Percentiles rank a stretch among this genome's conserved stretches.
Evolutionary conservation across 2,113 vertebrate species (phyloP).

Genomic region (Grallaria varia): DNA sequence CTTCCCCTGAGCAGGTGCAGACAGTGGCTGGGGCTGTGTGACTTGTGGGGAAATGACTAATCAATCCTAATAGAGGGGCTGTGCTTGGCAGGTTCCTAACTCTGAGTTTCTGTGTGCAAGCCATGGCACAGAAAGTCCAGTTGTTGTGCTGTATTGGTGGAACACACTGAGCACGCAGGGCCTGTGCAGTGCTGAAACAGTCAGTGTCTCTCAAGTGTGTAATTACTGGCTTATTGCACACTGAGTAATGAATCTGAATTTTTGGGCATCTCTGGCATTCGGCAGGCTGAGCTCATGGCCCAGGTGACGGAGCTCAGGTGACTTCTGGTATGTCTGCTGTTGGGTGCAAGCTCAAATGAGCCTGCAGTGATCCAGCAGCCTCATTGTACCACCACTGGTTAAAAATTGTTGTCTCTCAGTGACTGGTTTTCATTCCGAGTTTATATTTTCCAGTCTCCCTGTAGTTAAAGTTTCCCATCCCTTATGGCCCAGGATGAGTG

Average conservation of each 20-base stretch:
- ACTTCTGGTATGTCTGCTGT: neutral
- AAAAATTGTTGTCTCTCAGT: neutral
- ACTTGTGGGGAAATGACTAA: fast-evolving
- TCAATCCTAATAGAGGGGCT: neutral
- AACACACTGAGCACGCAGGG: neutral
- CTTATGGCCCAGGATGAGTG: fast-evolving
- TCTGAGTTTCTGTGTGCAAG: neutral
- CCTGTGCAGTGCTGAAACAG: neutral
- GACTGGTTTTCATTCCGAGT: fast-evolving
- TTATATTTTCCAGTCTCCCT: neutral
- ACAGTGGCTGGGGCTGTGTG: neutral
- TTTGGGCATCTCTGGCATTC: neutral
- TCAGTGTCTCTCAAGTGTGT: neutral
- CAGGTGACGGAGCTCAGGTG: fast-evolving
- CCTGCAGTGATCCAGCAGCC: neutral
- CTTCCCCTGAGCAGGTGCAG: neutral
- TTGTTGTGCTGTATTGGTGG: neutral
- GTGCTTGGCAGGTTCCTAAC: neutral
- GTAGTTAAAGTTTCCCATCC: neutral
- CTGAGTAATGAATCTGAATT: neutral
- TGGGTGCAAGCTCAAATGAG: neutral
- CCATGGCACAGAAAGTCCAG: no score
- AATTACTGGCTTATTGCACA: neutral
- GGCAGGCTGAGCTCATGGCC: fast-evolving
- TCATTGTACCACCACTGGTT: fast-evolving